Percentiles rank a stretch among this genome's conserved stretches.
Conservation (phyloP, 2,797 vertebrate genomes). For the Calcarius lapponicus region DNA sequence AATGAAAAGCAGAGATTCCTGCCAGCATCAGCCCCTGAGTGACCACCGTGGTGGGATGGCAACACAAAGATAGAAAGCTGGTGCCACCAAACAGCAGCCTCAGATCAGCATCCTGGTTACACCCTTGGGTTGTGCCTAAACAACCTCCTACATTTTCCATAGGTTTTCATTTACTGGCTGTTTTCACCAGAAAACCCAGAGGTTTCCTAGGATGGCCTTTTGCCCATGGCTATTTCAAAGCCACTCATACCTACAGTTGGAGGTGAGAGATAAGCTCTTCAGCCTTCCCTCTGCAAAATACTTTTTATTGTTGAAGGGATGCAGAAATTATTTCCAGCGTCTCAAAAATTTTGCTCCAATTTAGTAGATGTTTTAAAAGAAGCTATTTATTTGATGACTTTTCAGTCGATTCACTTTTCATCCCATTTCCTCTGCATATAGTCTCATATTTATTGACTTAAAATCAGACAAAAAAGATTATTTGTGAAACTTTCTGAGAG, state of each 20-base stretch:
- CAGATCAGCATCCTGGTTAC: neutral
- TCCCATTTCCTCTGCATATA: neutral
- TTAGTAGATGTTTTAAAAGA: neutral
- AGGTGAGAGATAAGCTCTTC: neutral
- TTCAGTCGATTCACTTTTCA: neutral
- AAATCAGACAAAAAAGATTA: neutral
- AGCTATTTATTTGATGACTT: constrained; percentile 1
- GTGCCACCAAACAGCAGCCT: neutral
- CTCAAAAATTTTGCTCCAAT: neutral
- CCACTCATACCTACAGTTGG: neutral
- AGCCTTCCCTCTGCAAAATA: neutral
- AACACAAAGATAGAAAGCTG: neutral
- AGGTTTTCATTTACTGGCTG: neutral
- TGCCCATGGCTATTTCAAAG: neutral
- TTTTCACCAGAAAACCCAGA: neutral
- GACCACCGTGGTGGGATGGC: rapidly evolving
- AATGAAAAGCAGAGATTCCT: neutral
- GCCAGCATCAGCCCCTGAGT: rapidly evolving
- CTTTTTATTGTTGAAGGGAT: neutral
- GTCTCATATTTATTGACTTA: constrained; percentile 13
- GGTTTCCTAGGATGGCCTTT: neutral
- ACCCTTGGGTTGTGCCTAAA: neutral
- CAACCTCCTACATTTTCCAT: neutral
- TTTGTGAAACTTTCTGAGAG: neutral
- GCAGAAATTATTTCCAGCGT: neutral